Conservation (phyloP, 2,888 invertebrate species). For the Nomada fucata region DNA sequence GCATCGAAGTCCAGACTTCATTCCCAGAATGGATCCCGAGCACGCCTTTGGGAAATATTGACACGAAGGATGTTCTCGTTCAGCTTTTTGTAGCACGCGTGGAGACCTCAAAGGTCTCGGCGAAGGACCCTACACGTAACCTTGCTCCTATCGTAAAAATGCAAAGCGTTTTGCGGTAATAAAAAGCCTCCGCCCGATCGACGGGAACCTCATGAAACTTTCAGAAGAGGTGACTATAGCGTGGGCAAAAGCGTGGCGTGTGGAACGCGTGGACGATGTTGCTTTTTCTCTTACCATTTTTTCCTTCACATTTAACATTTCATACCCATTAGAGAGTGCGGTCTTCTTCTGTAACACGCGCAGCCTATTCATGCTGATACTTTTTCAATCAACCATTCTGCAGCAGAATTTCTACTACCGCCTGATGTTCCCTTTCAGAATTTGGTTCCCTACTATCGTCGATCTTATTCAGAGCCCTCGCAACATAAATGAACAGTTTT, state of each 20-base stretch:
- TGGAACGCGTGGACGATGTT: conserved; percentile 67
- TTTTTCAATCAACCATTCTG: conserved; percentile 42
- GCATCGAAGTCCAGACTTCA: not conserved
- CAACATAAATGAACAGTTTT: conserved; percentile 37
- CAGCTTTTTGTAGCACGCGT: conserved; percentile 45
- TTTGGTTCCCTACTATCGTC: conserved; percentile 22
- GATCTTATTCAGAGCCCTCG: conserved; percentile 6
- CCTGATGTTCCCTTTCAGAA: conserved; percentile 42
- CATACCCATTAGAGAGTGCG: conserved; percentile 56
- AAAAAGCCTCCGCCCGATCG: conserved; percentile 76
- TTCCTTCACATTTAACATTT: conserved; percentile 2
- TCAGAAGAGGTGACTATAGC: conserved; percentile 71
- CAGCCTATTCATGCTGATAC: conserved; percentile 59
- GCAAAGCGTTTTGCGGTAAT: conserved; percentile 76
- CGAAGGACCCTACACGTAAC: conserved; percentile 68
- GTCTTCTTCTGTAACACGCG: conserved; percentile 46
- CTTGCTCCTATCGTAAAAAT: conserved; percentile 77
- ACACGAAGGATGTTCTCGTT: conserved; percentile 36
- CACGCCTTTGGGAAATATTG: conserved; percentile 43
- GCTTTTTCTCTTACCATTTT: conserved; percentile 30
- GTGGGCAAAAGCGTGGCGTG: conserved; percentile 66
- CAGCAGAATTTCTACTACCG: conserved; percentile 35
- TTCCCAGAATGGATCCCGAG: conserved; percentile 35
- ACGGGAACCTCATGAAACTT: conserved; percentile 79
- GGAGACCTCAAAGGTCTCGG: conserved; percentile 67